These are phyloP conservation scores for Adelphocoris suturalis DNA, from an alignment of 2,888 invertebrate genomes.

Conservation along the genomic window DNA sequence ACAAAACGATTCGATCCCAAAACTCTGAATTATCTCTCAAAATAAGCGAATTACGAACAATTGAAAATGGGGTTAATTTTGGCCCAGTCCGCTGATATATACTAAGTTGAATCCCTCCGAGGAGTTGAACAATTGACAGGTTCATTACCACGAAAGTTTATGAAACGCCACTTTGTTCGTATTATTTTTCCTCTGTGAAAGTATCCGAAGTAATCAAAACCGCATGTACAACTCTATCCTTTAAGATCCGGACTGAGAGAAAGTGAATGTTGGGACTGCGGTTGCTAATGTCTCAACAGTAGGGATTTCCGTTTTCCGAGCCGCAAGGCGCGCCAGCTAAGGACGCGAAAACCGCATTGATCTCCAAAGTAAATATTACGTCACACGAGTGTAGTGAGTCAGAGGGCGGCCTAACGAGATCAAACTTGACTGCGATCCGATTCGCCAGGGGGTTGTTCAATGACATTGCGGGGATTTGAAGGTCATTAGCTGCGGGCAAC, in stretches of 20 bases:
- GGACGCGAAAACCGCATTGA: slow-evolving; percentile 12
- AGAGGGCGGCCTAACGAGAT: neutral
- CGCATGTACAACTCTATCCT: slow-evolving; percentile 17
- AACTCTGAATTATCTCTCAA: too few relatives aligned
- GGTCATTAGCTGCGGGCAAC: too few relatives aligned
- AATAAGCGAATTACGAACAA: neutral
- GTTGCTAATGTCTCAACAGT: slow-evolving; percentile 25
- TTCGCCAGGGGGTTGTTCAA: too few relatives aligned
- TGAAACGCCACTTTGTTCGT: neutral
- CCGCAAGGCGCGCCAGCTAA: slow-evolving; percentile 7
- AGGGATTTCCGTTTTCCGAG: slow-evolving; percentile 30
- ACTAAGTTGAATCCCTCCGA: too few relatives aligned
- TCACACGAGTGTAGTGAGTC: neutral
- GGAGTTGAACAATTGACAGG: too few relatives aligned
- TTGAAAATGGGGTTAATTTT: too few relatives aligned
- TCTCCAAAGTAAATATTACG: neutral
- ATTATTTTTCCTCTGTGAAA: slow-evolving; percentile 29
- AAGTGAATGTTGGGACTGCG: slow-evolving; percentile 17
- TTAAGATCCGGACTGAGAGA: neutral
- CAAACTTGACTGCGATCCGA: too few relatives aligned
- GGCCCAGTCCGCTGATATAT: too few relatives aligned
- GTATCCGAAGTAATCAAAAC: neutral
- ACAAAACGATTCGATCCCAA: too few relatives aligned
- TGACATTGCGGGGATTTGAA: too few relatives aligned
- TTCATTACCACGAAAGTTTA: neutral